Percentiles rank a stretch among this genome's conserved stretches.
phyloP scores from a whole-genome alignment of 2,113 vertebrate genomes.

The Rhinolophus ferrumequinum region DNA sequence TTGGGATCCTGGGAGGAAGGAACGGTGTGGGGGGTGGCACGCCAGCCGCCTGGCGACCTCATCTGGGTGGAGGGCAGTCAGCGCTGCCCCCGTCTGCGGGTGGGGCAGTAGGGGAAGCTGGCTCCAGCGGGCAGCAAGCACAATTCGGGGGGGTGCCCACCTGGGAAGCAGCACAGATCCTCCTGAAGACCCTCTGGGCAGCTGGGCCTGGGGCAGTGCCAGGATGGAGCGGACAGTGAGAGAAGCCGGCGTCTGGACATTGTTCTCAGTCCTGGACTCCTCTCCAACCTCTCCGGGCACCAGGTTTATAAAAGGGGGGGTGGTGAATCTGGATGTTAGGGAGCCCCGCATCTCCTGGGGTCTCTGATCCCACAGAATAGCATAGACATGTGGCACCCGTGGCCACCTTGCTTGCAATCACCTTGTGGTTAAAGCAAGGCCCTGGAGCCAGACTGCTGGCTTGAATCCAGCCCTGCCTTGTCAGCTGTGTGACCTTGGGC shows the following conservation, averaged over 20 bases:
- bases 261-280: not conserved
- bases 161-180: not conserved
- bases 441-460: not conserved
- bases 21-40: not conserved
- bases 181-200: not conserved
- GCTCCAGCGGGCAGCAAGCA: not conserved
- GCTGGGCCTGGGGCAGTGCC: not conserved
- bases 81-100: not conserved
- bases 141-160: not conserved
- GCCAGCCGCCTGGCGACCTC: not conserved
- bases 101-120: not conserved
- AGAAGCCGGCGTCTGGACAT: not conserved
- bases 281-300: not conserved
- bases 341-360: not conserved
- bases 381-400: fast-evolving
- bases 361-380: not conserved
- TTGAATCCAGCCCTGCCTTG: not conserved
- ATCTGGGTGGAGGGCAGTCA: not conserved
- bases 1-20: not conserved
- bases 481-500: not conserved
- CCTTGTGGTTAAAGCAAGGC: not conserved
- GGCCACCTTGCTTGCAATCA: not conserved
- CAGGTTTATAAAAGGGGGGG: not conserved
- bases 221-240: not conserved
- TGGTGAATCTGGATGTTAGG: not conserved